Evolutionary conservation across 2,113 vertebrate genomes (phyloP).

Genomic region (Eulacestoma nigropectus): DNA sequence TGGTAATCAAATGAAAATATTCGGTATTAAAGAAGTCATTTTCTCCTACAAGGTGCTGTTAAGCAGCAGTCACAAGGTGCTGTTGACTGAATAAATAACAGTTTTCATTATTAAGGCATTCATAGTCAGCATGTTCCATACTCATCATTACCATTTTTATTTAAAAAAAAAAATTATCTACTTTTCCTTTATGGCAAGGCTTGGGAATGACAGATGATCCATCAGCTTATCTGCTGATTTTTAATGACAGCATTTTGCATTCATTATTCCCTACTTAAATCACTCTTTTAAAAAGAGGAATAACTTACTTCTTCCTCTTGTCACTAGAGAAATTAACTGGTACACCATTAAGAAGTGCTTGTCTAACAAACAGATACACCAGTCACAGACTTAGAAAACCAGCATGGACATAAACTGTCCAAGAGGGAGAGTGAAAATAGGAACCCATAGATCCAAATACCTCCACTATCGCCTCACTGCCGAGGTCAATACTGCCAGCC

Average conservation of each 20-base stretch:
- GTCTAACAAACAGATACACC: constrained; percentile 7
- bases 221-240: constrained; percentile 55
- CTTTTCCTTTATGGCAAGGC: constrained; percentile 8
- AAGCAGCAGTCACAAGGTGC: not conserved
- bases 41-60: not conserved
- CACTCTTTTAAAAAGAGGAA: constrained; percentile 28
- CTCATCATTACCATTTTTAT: not conserved
- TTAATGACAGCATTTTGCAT: constrained; percentile 59
- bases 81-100: not conserved
- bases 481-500: not conserved
- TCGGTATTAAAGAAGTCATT: not conserved
- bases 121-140: not conserved
- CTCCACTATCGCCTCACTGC: not conserved
- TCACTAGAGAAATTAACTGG: constrained; percentile 55
- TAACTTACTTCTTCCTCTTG: constrained; percentile 56
- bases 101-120: not conserved
- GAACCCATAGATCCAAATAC: not conserved
- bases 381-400: not conserved
- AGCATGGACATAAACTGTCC: not conserved
- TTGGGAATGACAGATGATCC: constrained; percentile 56
- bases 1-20: not conserved
- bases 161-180: not conserved
- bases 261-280: constrained; percentile 67
- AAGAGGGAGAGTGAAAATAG: not conserved
- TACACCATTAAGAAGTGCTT: constrained; percentile 32